These are phyloP conservation scores for Trypoxylus dichotomus DNA, from an alignment of 1,140 invertebrate species.

Conservation along the genomic window DNA sequence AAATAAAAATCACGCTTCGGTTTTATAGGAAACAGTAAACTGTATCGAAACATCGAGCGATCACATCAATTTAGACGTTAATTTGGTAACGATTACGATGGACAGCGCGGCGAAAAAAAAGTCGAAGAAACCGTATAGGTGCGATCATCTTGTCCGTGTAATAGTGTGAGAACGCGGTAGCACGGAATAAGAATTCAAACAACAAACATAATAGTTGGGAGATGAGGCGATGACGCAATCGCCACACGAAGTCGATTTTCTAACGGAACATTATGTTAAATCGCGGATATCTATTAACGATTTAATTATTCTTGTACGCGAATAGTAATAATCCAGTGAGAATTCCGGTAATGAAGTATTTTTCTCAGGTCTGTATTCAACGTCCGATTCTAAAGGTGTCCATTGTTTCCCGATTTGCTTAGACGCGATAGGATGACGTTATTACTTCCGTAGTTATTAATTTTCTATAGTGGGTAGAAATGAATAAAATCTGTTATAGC, in stretches of 20 bases:
- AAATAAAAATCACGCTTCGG: neutral
- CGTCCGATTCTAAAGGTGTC: neutral
- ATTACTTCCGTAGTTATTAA: neutral
- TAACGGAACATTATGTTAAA: slow-evolving; percentile 4
- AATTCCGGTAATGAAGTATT: slow-evolving; percentile 2
- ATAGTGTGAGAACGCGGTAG: slow-evolving; percentile 3
- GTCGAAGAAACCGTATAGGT: neutral
- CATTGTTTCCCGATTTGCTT: neutral
- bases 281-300: slow-evolving; percentile 17
- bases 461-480: neutral
- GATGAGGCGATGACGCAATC: neutral
- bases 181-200: neutral
- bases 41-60: neutral
- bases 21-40: slow-evolving; percentile 16
- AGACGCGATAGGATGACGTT: neutral
- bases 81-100: slow-evolving; percentile 11
- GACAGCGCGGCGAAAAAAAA: neutral
- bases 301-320: neutral
- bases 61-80: neutral
- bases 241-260: neutral
- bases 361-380: neutral
- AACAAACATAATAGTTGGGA: neutral
- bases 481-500: neutral
- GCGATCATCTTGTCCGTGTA: neutral
- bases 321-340: neutral